Evolutionary conservation across 2,888 invertebrate genomes (phyloP).

Genomic region (Caenorhabditis imperialis): DNA sequence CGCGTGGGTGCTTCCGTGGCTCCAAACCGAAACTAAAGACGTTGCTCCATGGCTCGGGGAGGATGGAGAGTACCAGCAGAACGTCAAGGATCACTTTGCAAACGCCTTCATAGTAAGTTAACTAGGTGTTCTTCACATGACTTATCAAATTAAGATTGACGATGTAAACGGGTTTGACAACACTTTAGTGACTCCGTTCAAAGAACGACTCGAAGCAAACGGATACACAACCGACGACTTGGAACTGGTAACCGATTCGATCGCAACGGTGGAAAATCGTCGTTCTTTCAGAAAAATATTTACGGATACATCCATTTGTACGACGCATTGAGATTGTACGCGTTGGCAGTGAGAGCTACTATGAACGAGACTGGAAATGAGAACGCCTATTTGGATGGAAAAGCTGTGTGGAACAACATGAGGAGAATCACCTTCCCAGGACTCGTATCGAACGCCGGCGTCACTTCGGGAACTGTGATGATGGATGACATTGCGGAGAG

Average conservation of each 20-base stretch:
- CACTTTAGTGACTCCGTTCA: constrained; percentile 74
- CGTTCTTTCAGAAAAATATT: constrained; percentile 67
- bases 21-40: constrained; percentile 72
- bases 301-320: constrained; percentile 77
- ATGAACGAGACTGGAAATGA: constrained; percentile 65
- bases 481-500: constrained; percentile 77
- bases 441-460: constrained; percentile 70
- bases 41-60: constrained; percentile 74
- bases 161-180: constrained; percentile 78
- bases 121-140: too few species aligned
- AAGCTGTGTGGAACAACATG: constrained; percentile 76
- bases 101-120: constrained; percentile 72
- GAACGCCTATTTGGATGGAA: constrained; percentile 71
- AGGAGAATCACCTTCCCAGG: constrained; percentile 70
- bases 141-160: constrained; percentile 63
- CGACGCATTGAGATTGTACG: constrained; percentile 75
- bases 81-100: constrained; percentile 74
- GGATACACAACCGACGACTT: constrained; percentile 71
- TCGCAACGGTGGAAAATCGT: neutral
- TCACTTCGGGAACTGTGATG: constrained; percentile 70
- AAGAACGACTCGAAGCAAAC: constrained; percentile 71
- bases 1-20: constrained; percentile 76
- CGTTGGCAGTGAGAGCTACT: constrained; percentile 69
- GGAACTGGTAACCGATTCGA: constrained; percentile 63
- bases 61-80: constrained; percentile 73